Evolutionary conservation across 2,797 vertebrate genomes (phyloP), one percentile per base, ranked within the genome.

Genomic region (Microhierax caerulescens): DNA sequence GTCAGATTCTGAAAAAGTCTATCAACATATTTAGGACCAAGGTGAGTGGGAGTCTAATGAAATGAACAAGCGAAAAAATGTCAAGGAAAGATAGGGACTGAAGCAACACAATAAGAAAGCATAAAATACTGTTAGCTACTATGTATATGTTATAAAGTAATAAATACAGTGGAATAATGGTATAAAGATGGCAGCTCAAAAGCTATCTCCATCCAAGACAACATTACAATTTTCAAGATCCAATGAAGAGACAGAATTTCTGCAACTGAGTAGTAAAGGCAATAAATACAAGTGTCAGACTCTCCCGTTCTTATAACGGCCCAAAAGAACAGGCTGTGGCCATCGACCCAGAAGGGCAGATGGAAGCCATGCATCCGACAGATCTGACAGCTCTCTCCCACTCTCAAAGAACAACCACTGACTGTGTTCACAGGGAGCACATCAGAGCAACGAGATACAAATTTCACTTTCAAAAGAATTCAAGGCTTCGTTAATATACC

Each of bases 21-120:
- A 36, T 24, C 2, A 2, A n/a, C 19, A 22, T 27, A 37, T 30
- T 69, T 43, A 76, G 36, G 81, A 69, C 32, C 37, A 77, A 90
- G 95, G 85, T 96, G 94, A 94, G 37, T 83, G 88, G 94, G 95
- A 96, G 95, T 89, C 69, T 51, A 81, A 91, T 87, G 85, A 97
- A 87, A 94, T 89, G 90, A 90, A 54, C 21, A 74, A 89, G 70
- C 27, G 47, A 85, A 81, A 85, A 43, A 70, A 32, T 3, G 23
- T 10, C 32, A 82, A 56, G 18, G 4, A 93, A 83, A 85, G 72
- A 86, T 0, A 72, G 14, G 45, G 27, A 79, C 24, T 77, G 75
- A 96, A 91, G 84, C 68, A 93, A 83, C 68, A 88, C 32, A 92
- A 54, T 37, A 73, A 53, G 11, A n/a, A 90, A 87, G 51, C 69